Percentiles rank a stretch among this genome's conserved stretches.
Conservation (phyloP, 2,797 vertebrate species). For the Poliocrania exsul region DNA sequence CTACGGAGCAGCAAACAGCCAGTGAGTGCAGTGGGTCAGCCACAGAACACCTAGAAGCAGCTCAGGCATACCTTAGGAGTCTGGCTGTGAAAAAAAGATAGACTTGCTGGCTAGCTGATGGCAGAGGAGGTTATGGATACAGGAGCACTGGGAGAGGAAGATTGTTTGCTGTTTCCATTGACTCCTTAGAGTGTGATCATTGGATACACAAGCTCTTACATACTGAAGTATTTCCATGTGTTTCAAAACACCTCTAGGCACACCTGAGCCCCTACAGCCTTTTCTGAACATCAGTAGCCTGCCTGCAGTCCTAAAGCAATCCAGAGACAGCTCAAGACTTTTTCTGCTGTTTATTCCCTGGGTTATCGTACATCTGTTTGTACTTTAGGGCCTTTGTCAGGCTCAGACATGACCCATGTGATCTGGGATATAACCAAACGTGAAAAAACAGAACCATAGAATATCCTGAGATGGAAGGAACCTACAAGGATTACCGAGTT, state of each 20-base stretch:
- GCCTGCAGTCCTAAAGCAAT: rapidly evolving
- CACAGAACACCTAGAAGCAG: neutral
- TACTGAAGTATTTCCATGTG: neutral
- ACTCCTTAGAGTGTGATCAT: rapidly evolving
- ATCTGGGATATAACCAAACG: neutral
- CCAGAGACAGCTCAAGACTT: neutral
- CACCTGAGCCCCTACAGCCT: neutral
- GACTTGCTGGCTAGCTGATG: neutral
- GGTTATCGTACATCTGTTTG: neutral
- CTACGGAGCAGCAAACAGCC: neutral
- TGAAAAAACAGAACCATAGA: neutral
- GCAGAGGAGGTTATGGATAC: neutral
- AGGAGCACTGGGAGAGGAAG: neutral
- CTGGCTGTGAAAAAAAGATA: neutral
- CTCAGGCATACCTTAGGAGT: neutral
- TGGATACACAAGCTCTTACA: rapidly evolving
- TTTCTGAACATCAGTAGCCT: neutral
- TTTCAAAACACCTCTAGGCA: neutral
- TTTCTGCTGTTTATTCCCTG: neutral
- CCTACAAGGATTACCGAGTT: rapidly evolving
- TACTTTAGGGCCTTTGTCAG: neutral
- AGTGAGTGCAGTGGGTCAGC: neutral
- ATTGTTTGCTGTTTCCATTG: rapidly evolving
- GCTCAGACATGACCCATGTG: rapidly evolving
- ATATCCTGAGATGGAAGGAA: neutral